Evolutionary conservation across 35 echinoderm and acorn worm species (phyloP).

Genomic region (Anneissia japonica): DNA sequence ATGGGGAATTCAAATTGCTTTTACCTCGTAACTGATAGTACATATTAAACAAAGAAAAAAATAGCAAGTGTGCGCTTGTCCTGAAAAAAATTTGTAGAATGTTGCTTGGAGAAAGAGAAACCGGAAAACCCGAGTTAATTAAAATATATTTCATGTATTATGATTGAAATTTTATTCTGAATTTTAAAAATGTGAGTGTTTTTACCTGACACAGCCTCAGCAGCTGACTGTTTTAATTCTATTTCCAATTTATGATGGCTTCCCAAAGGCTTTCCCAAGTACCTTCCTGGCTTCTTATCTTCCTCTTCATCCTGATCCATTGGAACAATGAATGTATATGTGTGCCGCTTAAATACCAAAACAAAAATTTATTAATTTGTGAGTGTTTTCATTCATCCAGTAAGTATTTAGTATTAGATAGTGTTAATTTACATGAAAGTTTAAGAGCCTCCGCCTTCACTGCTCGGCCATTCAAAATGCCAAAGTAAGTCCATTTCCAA

Average conservation of each 20-base stretch:
- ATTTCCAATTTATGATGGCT: background rate
- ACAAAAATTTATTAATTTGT: background rate
- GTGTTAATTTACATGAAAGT: no score
- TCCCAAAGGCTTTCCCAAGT: background rate
- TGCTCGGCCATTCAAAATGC: no score
- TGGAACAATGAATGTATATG: background rate
- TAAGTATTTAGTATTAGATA: no score
- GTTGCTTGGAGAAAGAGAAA: no score
- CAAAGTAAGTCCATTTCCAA: background rate
- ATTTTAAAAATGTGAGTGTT: background rate
- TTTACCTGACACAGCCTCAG: background rate
- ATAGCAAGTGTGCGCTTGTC: no score
- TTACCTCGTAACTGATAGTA: no score
- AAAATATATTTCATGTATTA: background rate
- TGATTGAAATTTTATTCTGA: background rate
- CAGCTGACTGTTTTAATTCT: background rate
- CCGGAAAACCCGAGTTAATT: no score
- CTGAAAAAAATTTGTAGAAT: no score
- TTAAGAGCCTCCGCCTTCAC: background rate
- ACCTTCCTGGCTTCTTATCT: background rate
- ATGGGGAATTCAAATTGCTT: no score
- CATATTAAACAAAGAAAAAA: no score
- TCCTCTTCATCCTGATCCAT: background rate
- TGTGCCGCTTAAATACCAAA: background rate
- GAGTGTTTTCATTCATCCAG: no score